Base-by-base conservation (phyloP, 2,888 invertebrate species). In the Heteropelma amictum region DNA sequence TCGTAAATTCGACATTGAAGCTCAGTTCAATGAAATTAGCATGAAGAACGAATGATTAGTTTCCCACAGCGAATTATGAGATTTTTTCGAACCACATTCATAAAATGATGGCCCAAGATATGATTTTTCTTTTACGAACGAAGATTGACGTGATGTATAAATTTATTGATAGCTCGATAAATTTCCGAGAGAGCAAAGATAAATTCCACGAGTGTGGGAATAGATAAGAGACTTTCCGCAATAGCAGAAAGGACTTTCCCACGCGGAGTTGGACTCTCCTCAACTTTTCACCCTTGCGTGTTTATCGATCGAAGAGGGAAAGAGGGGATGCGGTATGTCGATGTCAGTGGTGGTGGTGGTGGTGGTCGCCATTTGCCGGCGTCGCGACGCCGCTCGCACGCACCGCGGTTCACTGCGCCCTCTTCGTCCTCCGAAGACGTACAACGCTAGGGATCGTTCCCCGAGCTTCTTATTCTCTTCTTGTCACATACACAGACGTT, bases 391-490 rank as follows among this genome's bases (percentile, higher is more conserved):
- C 84, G 84, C 19, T 54, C 49, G 21, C 54, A 10, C 17, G 51
- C 28, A 54, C 79, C 77, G 75, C 78, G 78, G 82, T 83, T 84
- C 84, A 81, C 84, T 84, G 84, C 80, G 84, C 85, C 85, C 80
- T 81, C 83, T 80, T 80, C 40, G 54, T 30, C 54, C 65, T 47
- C 4, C 56, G 61, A 71, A 67, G 71, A 71, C 71, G 75, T 68
- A 60, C 58, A 38, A 54, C 69, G 60, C 30, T 33, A 30, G 21
- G 63, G 40, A 12, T 38, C 56, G 33, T n/a, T 14, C 33, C 35
- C 14, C 21, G 63, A 51, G 28, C 1, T 10, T 33, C 12, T 47
- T 8, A 17, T n/a, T 23, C 6, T 63, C 12, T 2, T 40, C 30
- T 17, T 14, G 17, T 14, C 10, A n/a, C 5, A 4, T n/a, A 23